Evolutionary conservation across 2,888 invertebrate genomes (phyloP).

Genomic region (Parelbella ahira): DNA sequence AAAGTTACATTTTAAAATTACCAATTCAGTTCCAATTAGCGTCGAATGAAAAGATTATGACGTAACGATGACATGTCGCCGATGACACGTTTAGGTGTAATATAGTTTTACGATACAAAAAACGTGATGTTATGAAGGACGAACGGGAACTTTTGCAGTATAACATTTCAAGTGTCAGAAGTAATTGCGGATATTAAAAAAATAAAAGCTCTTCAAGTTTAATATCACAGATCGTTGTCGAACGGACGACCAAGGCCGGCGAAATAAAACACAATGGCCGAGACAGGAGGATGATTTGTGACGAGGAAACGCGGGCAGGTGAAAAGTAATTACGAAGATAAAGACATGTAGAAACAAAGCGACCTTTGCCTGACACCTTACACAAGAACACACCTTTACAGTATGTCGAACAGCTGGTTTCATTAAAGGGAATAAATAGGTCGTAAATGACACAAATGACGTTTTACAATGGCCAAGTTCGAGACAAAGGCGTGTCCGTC

Average conservation of each 20-base stretch:
- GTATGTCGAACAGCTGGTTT: conserved; percentile 65
- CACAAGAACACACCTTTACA: conserved; percentile 36
- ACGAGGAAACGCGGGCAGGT: conserved; percentile 55
- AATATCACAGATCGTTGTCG: conserved; percentile 27
- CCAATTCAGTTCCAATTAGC: too few relatives aligned
- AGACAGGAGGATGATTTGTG: conserved; percentile 32
- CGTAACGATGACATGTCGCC: too few relatives aligned
- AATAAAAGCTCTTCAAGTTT: conserved; percentile 3
- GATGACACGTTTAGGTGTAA: too few relatives aligned
- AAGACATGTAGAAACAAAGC: conserved; percentile 48
- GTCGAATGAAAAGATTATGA: too few relatives aligned
- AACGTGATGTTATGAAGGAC: too few relatives aligned
- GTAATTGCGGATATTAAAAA: neutral
- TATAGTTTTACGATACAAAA: too few relatives aligned
- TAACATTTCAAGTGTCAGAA: neutral
- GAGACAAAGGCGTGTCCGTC: conserved; percentile 20
- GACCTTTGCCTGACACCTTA: conserved; percentile 39
- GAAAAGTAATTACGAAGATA: conserved; percentile 56
- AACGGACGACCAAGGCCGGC: conserved; percentile 29
- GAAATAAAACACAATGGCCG: conserved; percentile 21
- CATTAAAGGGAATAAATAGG: conserved; percentile 45
- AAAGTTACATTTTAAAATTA: too few relatives aligned
- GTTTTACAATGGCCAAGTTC: conserved; percentile 48
- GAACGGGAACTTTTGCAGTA: neutral
- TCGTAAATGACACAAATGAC: conserved; percentile 57